These are phyloP conservation scores for Lissocephala sabroskyi DNA, from an alignment of 2,888 invertebrate species.

Conservation along the genomic window DNA sequence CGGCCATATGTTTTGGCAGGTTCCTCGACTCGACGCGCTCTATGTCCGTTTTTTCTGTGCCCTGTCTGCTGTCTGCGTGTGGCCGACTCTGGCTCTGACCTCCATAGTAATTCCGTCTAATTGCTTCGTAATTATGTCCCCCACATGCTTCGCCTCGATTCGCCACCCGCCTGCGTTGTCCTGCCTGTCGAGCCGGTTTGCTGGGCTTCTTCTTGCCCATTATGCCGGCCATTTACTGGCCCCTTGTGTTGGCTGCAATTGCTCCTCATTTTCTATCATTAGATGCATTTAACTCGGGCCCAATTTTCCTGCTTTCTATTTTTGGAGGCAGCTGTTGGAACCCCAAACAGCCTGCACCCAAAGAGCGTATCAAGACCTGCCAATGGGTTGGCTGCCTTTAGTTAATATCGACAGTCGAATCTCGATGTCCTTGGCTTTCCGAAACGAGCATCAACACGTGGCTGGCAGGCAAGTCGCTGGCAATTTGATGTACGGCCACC, in stretches of 20 bases:
- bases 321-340: neutral
- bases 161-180: conserved; percentile 33
- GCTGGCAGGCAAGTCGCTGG: neutral
- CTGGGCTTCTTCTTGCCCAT: conserved; percentile 29
- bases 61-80: neutral
- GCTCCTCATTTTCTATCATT: conserved; percentile 61
- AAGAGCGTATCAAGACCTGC: conserved; percentile 53
- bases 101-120: conserved; percentile 65
- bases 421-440: neutral
- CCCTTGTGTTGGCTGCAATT: conserved; percentile 61
- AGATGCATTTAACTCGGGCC: conserved; percentile 67
- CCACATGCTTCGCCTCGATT: conserved; percentile 61
- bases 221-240: conserved; percentile 58
- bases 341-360: conserved; percentile 18
- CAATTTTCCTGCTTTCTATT: too few relatives aligned
- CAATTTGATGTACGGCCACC: conserved; percentile 32
- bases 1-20: conserved; percentile 46
- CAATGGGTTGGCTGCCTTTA: conserved; percentile 54
- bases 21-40: conserved; percentile 4
- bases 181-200: conserved; percentile 9
- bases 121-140: conserved; percentile 67
- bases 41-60: too few relatives aligned
- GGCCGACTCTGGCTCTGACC: conserved; percentile 29
- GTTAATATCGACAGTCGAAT: conserved; percentile 21
- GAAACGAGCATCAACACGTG: neutral